These are phyloP conservation scores for Entelurus aequoreus DNA, from an alignment of 2,113 vertebrate genomes.

Conservation along the genomic window DNA sequence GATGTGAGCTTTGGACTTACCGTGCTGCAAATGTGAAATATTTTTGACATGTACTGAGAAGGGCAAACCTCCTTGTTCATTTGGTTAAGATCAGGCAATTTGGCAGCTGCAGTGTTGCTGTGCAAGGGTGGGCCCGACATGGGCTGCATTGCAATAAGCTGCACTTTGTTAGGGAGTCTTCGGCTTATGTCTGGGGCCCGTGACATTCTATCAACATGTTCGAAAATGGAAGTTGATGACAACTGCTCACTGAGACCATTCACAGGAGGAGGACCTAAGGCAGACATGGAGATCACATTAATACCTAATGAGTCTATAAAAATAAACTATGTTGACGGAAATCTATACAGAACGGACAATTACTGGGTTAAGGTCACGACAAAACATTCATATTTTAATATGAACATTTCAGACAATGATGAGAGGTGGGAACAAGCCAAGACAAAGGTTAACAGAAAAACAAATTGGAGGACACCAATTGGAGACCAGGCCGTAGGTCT, in stretches of 20 bases:
- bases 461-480: conserved; percentile 2
- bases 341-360: not conserved
- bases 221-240: conserved; percentile 91
- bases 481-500: conserved; percentile 4
- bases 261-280: conserved; percentile 77
- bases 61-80: conserved; percentile 87
- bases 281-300: not conserved
- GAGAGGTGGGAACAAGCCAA: conserved; percentile 40
- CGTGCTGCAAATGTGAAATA: not conserved
- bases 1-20: not conserved
- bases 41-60: not conserved
- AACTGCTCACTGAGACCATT: conserved; percentile 76
- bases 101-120: conserved; percentile 70
- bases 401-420: conserved; percentile 34
- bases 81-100: conserved; percentile 80
- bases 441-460: conserved; percentile 37
- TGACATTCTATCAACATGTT: conserved; percentile 89
- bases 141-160: conserved; percentile 96
- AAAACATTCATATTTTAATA: conserved; percentile 4
- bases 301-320: not conserved
- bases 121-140: conserved; percentile 81
- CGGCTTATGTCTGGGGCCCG: conserved; percentile 80
- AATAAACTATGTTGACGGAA: not conserved
- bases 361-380: not conserved
- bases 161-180: conserved; percentile 88